Evolutionary conservation across 2,888 invertebrate species (phyloP).

Genomic region (Tiphia femorata): DNA sequence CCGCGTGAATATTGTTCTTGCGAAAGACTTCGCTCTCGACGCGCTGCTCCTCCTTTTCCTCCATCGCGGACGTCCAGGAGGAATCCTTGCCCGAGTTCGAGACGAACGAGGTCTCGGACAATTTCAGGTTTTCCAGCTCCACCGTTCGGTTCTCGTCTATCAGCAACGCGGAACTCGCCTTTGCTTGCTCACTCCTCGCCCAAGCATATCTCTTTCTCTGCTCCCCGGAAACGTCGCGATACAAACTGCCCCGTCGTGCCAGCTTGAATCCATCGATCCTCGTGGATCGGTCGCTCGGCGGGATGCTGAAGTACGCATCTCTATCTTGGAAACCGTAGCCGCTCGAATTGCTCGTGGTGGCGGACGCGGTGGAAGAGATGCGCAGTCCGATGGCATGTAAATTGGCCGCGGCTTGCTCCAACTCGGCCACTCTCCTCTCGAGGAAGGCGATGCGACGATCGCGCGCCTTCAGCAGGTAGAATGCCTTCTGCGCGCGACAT

Average conservation of each 20-base stretch:
- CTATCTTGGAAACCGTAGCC: background rate
- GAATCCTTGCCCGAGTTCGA: constrained; percentile 18
- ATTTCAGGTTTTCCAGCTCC: too few species aligned
- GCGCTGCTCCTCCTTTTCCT: too few species aligned
- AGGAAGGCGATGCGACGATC: constrained; percentile 42
- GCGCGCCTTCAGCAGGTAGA: constrained; percentile 38
- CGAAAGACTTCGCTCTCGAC: too few species aligned
- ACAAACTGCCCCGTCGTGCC: too few species aligned
- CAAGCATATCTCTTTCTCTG: too few species aligned
- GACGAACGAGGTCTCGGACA: too few species aligned
- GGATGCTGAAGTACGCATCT: background rate
- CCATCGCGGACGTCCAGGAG: background rate
- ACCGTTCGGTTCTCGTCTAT: background rate
- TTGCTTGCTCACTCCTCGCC: too few species aligned
- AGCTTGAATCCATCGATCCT: too few species aligned
- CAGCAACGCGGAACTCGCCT: too few species aligned
- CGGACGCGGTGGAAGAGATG: constrained; percentile 6
- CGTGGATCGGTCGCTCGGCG: background rate
- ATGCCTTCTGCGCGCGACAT: constrained; percentile 39
- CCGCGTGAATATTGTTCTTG: too few species aligned
- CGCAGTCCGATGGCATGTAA: constrained; percentile 24
- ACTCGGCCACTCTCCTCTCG: constrained; percentile 37
- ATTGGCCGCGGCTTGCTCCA: constrained; percentile 28
- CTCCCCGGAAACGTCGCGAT: too few species aligned
- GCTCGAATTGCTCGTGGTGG: too few species aligned